Conservation (phyloP, 1,140 invertebrate genomes). For the Planococcus citri region DNA sequence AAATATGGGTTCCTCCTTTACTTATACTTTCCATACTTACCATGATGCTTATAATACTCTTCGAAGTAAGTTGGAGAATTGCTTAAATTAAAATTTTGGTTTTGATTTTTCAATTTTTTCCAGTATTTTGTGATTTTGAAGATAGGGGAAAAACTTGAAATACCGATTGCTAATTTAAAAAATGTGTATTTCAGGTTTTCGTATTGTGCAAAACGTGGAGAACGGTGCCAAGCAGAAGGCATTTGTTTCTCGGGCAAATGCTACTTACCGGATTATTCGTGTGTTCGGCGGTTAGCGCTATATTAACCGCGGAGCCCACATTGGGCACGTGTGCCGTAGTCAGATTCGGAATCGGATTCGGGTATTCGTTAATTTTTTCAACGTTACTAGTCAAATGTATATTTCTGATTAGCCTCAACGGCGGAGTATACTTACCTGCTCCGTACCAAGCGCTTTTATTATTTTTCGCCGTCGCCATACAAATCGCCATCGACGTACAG, state of each 20-base stretch:
- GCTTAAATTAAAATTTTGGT: too few relatives aligned
- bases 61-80: slow-evolving; percentile 28
- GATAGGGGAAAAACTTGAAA: too few relatives aligned
- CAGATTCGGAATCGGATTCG: slow-evolving; percentile 60
- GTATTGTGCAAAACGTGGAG: slow-evolving; percentile 43
- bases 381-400: slow-evolving; percentile 87
- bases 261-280: slow-evolving; percentile 75
- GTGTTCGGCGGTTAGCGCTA: slow-evolving; percentile 62
- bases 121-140: slow-evolving; percentile 6
- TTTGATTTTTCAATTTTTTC: slow-evolving; percentile 23
- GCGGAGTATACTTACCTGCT: slow-evolving; percentile 82
- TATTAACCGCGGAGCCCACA: slow-evolving; percentile 66
- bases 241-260: slow-evolving; percentile 82
- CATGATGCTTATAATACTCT: slow-evolving; percentile 30
- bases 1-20: slow-evolving; percentile 30
- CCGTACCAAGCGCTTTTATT: slow-evolving; percentile 75
- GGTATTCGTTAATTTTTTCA: slow-evolving; percentile 79
- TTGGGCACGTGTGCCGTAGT: slow-evolving; percentile 68
- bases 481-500: slow-evolving; percentile 76
- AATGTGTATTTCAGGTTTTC: slow-evolving; percentile 29
- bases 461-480: slow-evolving; percentile 76
- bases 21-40: slow-evolving; percentile 30
- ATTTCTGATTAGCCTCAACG: slow-evolving; percentile 79
- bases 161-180: too few relatives aligned
- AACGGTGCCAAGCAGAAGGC: slow-evolving; percentile 66